A percentile compares a stretch with the other conserved stretches of the same genome.
These are phyloP conservation scores for Strix aluco DNA, from an alignment of 2,113 vertebrate genomes.

Conservation along the genomic window DNA sequence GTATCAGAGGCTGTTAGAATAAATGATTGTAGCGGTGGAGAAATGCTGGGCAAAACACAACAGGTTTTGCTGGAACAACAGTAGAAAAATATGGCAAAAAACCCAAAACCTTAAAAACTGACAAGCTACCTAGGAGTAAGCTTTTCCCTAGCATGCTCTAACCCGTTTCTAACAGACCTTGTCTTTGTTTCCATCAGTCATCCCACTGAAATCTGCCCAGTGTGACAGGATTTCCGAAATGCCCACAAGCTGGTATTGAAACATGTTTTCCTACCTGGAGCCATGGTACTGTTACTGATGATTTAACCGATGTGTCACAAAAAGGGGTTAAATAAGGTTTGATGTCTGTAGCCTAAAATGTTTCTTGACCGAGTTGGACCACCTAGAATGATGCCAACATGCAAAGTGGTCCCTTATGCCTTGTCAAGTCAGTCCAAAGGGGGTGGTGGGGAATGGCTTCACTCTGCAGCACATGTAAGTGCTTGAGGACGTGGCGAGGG, in stretches of 20 bases:
- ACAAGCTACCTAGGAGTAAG: not conserved
- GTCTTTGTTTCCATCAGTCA: not conserved
- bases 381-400: not conserved
- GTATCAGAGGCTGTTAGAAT: not conserved
- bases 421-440: not conserved
- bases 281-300: not conserved
- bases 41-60: not conserved
- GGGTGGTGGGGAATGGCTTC: not conserved
- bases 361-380: not conserved
- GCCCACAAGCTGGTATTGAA: not conserved
- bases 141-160: not conserved
- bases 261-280: not conserved
- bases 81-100: not conserved
- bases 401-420: not conserved
- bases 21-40: not conserved
- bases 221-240: rapidly evolving
- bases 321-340: not conserved
- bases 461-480: rapidly evolving
- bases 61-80: not conserved
- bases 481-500: not conserved
- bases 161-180: not conserved
- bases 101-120: not conserved
- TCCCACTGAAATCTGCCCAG: not conserved
- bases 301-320: not conserved
- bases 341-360: not conserved